A percentile compares a stretch with the other conserved stretches of the same genome.
Evolutionary conservation across 1,140 invertebrate species (phyloP).

Genomic region (Scylla paramamosain): DNA sequence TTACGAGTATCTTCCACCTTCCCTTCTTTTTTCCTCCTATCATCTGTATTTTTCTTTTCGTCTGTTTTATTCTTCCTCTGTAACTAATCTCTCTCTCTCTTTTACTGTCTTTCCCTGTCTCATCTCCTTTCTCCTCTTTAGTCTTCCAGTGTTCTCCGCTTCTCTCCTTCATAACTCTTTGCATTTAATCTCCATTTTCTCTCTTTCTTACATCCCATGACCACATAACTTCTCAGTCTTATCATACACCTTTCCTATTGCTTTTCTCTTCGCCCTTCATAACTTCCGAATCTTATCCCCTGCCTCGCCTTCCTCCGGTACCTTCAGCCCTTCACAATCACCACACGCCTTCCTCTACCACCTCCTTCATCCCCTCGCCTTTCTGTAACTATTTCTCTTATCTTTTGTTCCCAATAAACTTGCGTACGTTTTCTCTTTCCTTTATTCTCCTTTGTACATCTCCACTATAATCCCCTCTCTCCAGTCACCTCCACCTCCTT

Average conservation of each 20-base stretch:
- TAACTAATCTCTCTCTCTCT: background rate
- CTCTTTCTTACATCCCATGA: background rate
- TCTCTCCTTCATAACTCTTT: background rate
- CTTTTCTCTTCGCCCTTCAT: too few species aligned
- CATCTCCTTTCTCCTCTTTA: background rate
- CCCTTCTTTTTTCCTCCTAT: background rate
- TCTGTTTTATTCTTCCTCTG: background rate
- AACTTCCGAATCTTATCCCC: too few species aligned
- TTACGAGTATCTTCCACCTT: background rate
- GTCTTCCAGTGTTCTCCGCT: background rate
- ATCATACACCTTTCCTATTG: too few species aligned
- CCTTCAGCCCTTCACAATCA: background rate
- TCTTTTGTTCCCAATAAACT: background rate
- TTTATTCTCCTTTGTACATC: background rate
- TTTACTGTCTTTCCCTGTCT: background rate
- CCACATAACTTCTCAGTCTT: too few species aligned
- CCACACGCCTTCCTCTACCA: too few species aligned
- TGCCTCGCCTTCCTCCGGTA: too few species aligned
- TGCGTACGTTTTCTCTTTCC: background rate
- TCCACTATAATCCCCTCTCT: background rate
- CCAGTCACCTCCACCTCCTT: background rate
- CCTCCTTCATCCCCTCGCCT: too few species aligned
- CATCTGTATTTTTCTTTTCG: background rate
- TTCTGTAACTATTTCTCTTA: background rate
- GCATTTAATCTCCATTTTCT: background rate